Conservation (phyloP, 2,888 invertebrate species). For the Platycheirus albimanus region DNA sequence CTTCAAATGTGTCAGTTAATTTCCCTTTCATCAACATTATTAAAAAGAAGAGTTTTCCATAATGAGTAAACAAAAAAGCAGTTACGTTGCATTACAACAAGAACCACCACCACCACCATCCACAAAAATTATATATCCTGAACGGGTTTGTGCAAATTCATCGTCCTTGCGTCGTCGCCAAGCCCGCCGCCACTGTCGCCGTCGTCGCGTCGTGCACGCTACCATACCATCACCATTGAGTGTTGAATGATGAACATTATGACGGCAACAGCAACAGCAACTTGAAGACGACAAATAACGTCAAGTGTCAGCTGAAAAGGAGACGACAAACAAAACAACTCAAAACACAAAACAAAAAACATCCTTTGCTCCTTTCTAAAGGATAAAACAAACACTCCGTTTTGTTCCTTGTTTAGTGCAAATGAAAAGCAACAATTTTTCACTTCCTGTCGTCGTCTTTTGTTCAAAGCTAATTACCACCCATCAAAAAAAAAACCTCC, state of each 20-base stretch:
- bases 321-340: slow-evolving; percentile 22
- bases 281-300: slow-evolving; percentile 70
- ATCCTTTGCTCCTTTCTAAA: background rate
- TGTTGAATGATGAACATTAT: slow-evolving; percentile 70
- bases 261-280: slow-evolving; percentile 60
- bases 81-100: slow-evolving; percentile 25
- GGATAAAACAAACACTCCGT: slow-evolving; percentile 35
- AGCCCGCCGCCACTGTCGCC: too few relatives aligned
- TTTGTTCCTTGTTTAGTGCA: slow-evolving; percentile 44
- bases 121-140: background rate
- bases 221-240: slow-evolving; percentile 36
- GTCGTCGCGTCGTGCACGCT: slow-evolving; percentile 31
- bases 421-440: slow-evolving; percentile 70
- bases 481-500: slow-evolving; percentile 13
- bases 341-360: slow-evolving; percentile 11
- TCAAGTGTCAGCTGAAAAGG: slow-evolving; percentile 52
- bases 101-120: background rate
- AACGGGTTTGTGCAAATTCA: background rate
- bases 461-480: slow-evolving; percentile 71
- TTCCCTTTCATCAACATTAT: slow-evolving; percentile 65
- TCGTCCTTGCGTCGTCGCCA: too few relatives aligned
- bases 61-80: slow-evolving; percentile 63
- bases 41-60: slow-evolving; percentile 54
- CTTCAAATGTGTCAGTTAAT: slow-evolving; percentile 71
- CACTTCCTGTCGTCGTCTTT: slow-evolving; percentile 62